Evolutionary conservation across 2,888 invertebrate genomes (phyloP), one percentile per base, ranked within the genome.

Genomic region (Amiota mariae): DNA sequence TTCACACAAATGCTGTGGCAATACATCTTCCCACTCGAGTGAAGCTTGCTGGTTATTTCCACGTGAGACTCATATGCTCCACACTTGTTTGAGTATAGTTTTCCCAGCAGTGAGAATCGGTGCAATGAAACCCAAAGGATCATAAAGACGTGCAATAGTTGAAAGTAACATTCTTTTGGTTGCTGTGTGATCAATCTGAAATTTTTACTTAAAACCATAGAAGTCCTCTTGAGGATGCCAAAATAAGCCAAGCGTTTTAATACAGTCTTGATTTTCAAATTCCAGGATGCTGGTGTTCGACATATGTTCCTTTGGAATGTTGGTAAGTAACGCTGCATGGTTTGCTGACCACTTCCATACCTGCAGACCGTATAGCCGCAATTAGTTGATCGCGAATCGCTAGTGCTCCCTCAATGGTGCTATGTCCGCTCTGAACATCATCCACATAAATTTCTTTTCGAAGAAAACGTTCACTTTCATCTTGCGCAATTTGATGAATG

Each of bases 341-440:
- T 68, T 68, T 24, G 68, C 51, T 24, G 68, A 51, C 68, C 68
- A 68, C 54, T 68, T 68, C 36, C 54, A 36, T 36, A 36, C 36
- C 36, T 18, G 63, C 8, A 9, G 63, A 63, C 0, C 46, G 36
- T 2, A 68, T n/a, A 18, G 54, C 8, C 1, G 54, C 18, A 15
- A 68, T 54, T n/a, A 68, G 54, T 51, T 68, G 54, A 20, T 68
- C 54, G 18, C 68, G 18, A 2, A 68, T 68, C 13, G 15, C 4
- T 13, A 68, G 13, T 12, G 54, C 51, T 20, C 15, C 18, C 2
- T 51, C 13, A n/a, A 54, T 51, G 9, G 54, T 24, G 18, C 36
- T 54, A 49, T 67, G 49, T 8, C 51, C 67, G 47, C 51, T 67
- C 18, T 67, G 49, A 67, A n/a, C n/a, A n/a, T n/a, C n/a, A n/a